Base-by-base conservation (phyloP, 2,113 vertebrate genomes). In the Gymnogyps californianus region DNA sequence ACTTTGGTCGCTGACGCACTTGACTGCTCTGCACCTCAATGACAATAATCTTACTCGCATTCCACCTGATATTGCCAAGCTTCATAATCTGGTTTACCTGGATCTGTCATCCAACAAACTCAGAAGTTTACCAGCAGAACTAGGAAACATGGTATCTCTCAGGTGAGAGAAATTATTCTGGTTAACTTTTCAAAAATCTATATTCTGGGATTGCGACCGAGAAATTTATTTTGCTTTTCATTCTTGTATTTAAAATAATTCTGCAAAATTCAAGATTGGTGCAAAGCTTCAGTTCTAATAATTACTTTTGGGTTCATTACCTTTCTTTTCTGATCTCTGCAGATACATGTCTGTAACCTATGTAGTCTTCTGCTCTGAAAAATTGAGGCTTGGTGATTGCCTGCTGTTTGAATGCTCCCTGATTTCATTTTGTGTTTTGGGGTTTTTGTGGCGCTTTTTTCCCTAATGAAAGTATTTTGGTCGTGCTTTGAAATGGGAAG, bases 81-180 rank as follows among this genome's bases (percentile, higher is more conserved):
- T 99, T 97, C 99, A 99, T 90, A 98, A 99, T 98, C 99, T 99
- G 98, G 99, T 99, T 98, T 99, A 99, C 98, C 98, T 99, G 98
- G 99, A 99, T 98, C 98, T 99, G 90, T 99, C 99, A 93, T 99
- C 99, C 98, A 99, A 99, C 98, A 99, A 99, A 98, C 99, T 99
- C 94, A 99, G 99, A 98, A 99, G 99, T 98, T 99, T 99, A 98
- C 99, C 99, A 97, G 99, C 99, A 97, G 99, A 99, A 98, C 98
- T 99, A 98, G 99, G 99, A 98, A 99, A 99, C 98, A 99, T 99
- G 99, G 99, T 99, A 93, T 99, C 99, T 99, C 99, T 99, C 99
- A 99, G 99, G 99, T 99, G 80, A 97, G 98, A 32, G 92, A 22
- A 66, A 14, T 47, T 7, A 3, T 2, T 49, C 44, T 15, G 42